A percentile compares a stretch with the other conserved stretches of the same genome.
phyloP scores from a whole-genome alignment of 2,113 vertebrate genomes.

The Elanus axillaris region DNA sequence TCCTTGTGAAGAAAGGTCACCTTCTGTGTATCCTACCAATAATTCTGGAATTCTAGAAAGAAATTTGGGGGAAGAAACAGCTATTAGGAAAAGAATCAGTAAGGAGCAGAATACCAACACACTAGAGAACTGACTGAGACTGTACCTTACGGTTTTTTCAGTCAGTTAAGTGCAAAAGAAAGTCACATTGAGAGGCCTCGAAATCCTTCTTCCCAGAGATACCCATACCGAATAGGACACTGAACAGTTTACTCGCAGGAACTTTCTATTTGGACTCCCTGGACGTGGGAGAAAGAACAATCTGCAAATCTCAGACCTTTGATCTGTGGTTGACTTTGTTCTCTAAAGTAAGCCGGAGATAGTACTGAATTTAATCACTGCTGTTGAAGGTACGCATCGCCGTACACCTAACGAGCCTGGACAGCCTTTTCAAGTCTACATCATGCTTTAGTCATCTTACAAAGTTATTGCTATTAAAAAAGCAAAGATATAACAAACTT shows the following conservation, averaged over 20 bases:
- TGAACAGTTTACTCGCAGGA: neutral
- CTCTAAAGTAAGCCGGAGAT: neutral
- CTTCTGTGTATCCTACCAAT: slow-evolving; percentile 84
- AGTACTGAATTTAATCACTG: neutral
- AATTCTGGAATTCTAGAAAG: slow-evolving; percentile 76
- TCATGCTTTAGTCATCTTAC: neutral
- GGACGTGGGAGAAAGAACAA: neutral
- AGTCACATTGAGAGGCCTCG: neutral
- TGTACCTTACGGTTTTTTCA: neutral
- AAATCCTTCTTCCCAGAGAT: neutral
- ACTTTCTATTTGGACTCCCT: neutral
- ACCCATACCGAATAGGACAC: fast-evolving
- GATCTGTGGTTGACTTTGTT: neutral
- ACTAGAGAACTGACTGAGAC: neutral
- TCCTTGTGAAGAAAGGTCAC: slow-evolving; percentile 91
- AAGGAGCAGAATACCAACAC: neutral
- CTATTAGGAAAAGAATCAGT: neutral
- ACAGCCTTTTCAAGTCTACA: fast-evolving
- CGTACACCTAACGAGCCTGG: neutral
- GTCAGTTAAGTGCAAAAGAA: neutral
- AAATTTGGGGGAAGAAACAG: neutral
- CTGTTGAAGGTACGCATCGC: neutral
- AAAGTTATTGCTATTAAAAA: neutral
- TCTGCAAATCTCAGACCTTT: neutral
- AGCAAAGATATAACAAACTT: neutral